These are phyloP conservation scores for Xestobium rufovillosum DNA, from an alignment of 2,888 invertebrate genomes.

Conservation along the genomic window DNA sequence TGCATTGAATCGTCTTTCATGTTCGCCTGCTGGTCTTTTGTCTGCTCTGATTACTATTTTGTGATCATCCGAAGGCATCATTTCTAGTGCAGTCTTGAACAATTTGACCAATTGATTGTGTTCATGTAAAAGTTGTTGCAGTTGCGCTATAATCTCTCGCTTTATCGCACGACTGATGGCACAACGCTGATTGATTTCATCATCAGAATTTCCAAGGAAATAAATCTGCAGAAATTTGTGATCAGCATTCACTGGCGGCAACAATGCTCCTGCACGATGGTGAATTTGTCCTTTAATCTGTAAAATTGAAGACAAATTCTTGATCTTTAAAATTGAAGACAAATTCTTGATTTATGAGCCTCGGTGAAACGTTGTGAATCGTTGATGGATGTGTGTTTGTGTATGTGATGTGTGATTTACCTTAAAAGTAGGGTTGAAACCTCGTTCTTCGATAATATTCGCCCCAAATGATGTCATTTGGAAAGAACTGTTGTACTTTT, in stretches of 20 bases:
- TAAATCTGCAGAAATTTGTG: conserved; percentile 25
- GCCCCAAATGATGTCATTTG: conserved; percentile 19
- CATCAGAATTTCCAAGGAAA: conserved; percentile 24
- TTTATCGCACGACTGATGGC: conserved; percentile 13
- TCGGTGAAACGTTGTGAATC: conserved; percentile 6
- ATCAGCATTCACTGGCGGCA: conserved; percentile 13
- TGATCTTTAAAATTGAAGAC: too few relatives aligned
- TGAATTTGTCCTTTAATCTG: conserved; percentile 21
- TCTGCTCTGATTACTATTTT: conserved; percentile 32
- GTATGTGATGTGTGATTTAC: too few relatives aligned
- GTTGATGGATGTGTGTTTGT: too few relatives aligned
- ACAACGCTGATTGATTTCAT: conserved; percentile 20
- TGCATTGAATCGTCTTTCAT: too few relatives aligned
- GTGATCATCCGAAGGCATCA: conserved; percentile 28
- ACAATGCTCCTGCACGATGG: conserved; percentile 14
- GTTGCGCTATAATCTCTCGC: conserved; percentile 15
- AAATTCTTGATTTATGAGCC: conserved; percentile 14
- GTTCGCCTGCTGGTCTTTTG: conserved; percentile 29
- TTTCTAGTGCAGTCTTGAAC: conserved; percentile 29
- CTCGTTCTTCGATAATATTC: too few relatives aligned
- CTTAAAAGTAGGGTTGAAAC: conserved; percentile 15
- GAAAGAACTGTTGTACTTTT: conserved; percentile 14
- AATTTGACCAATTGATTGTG: too few relatives aligned
- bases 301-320: too few relatives aligned
- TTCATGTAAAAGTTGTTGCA: conserved; percentile 28